Percentiles rank a stretch among this genome's conserved stretches.
These are phyloP conservation scores for Hirudo medicinalis DNA, from an alignment of 1,140 invertebrate genomes.

Conservation along the genomic window DNA sequence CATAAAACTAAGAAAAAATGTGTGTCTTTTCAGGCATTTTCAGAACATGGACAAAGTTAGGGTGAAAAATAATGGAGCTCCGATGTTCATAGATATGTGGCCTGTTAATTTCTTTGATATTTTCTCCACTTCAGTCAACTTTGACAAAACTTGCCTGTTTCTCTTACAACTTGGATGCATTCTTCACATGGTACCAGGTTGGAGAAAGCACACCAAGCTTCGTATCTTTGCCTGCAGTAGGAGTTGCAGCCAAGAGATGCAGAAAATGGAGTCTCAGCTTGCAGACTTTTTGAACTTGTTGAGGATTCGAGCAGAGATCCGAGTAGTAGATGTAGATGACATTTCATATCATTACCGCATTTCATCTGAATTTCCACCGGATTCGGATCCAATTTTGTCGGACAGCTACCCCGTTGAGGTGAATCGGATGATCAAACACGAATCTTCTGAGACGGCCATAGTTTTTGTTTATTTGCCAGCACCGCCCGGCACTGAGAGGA, in stretches of 20 bases:
- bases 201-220: slow-evolving; percentile 64
- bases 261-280: slow-evolving; percentile 43
- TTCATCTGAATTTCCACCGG: slow-evolving; percentile 28
- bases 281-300: slow-evolving; percentile 45
- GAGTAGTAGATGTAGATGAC: slow-evolving; percentile 47
- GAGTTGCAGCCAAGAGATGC: slow-evolving; percentile 41
- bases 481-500: not conserved
- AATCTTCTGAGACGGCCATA: slow-evolving; percentile 60
- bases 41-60: slow-evolving; percentile 54
- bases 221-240: slow-evolving; percentile 62
- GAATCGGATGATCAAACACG: slow-evolving; percentile 60
- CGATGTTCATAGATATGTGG: slow-evolving; percentile 84
- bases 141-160: slow-evolving; percentile 67
- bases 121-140: slow-evolving; percentile 35
- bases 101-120: slow-evolving; percentile 47
- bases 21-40: slow-evolving; percentile 84
- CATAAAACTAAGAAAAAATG: slow-evolving; percentile 81
- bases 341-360: slow-evolving; percentile 26
- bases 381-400: slow-evolving; percentile 26
- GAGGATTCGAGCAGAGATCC: slow-evolving; percentile 48
- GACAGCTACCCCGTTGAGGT: slow-evolving; percentile 48
- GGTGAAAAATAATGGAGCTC: slow-evolving; percentile 25
- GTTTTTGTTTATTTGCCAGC: slow-evolving; percentile 68
- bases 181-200: slow-evolving; percentile 62
- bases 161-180: slow-evolving; percentile 93